A percentile compares a stretch with the other conserved stretches of the same genome.
Conservation (phyloP, 2,797 vertebrate genomes). For the Arctocebus calabarensis region DNA sequence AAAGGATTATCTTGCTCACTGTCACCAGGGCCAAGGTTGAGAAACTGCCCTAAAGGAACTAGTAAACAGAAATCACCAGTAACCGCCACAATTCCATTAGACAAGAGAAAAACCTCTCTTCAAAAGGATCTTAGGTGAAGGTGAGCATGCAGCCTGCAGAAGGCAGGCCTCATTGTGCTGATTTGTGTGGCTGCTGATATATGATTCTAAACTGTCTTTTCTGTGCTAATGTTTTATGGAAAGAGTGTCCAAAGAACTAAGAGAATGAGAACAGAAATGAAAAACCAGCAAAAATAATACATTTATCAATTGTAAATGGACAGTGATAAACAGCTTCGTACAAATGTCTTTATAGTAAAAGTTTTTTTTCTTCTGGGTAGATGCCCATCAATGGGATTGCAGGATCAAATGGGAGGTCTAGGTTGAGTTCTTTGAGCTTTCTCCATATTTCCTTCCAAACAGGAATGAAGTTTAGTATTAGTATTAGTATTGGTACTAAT, state of each 20-base stretch:
- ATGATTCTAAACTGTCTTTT: background rate
- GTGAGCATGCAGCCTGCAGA: background rate
- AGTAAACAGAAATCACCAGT: background rate
- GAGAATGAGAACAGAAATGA: background rate
- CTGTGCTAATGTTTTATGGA: too few relatives aligned
- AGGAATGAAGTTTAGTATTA: too few relatives aligned
- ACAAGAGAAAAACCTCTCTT: background rate
- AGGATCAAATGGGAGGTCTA: too few relatives aligned
- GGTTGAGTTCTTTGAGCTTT: too few relatives aligned
- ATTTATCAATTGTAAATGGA: too few relatives aligned
- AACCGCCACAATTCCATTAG: background rate
- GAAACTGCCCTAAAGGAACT: background rate
- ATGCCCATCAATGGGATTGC: too few relatives aligned
- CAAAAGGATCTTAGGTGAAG: background rate
- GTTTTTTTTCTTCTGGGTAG: too few relatives aligned
- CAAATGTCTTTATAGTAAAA: too few relatives aligned
- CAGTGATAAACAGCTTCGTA: too few relatives aligned
- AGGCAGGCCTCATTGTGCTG: background rate
- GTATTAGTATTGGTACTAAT: too few relatives aligned
- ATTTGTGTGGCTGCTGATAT: accelerated
- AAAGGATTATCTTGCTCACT: background rate
- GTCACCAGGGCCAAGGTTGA: background rate
- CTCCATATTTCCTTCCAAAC: too few relatives aligned
- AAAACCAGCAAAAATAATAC: background rate
- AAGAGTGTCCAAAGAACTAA: background rate